Base-by-base conservation (phyloP, 1,140 invertebrate genomes). In the Drosophila malerkotliana region DNA sequence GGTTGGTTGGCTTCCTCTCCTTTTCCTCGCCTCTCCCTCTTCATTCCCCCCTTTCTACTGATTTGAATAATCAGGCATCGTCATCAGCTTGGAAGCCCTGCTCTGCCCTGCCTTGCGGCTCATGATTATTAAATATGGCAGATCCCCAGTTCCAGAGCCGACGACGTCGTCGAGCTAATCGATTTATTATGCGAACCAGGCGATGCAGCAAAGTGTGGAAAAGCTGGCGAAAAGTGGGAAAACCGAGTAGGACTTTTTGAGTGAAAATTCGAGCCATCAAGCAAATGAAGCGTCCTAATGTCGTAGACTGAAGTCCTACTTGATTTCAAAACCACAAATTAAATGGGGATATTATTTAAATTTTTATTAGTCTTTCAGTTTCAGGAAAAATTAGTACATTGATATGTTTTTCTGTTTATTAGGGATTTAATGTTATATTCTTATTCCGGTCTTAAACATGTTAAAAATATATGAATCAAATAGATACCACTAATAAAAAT, bases 101-200 rank as follows among this genome's bases (percentile, higher is more conserved):
- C 59, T 72, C 53, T 52, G 57, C 54, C 63, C 49, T 57, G 62
- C 62, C 75, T 60, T 60, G 57, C 54, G 54, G 41, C 67, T 64
- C 79, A 79, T 88, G 83, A 88, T 88, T 88, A 88, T 88, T 88
- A 88, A 88, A 88, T 88, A 88, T 88, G 79, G 72, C 72, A 88
- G 88, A 71, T 79, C 72, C 74, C 64, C 48, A 55, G 61, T 52
- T 53, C 57, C 30, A 59, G 63, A 32, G 39, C 44, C 45, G 26
- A 32, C 54, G 45, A 34, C 57, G 68, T 41, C 57, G 62, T 62
- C 30, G 53, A 77, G 83, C 84, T 88, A 83, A 88, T 88, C 83
- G 83, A 88, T 88, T 88, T 88, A 88, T 88, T 88, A 88, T 88
- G 79, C 83, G 83, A 88, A 88, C 84, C 83, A 83, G 79, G 72